Evolutionary conservation across 2,888 invertebrate species (phyloP), one percentile per base, ranked within the genome.

Genomic region (Platycheirus albimanus): DNA sequence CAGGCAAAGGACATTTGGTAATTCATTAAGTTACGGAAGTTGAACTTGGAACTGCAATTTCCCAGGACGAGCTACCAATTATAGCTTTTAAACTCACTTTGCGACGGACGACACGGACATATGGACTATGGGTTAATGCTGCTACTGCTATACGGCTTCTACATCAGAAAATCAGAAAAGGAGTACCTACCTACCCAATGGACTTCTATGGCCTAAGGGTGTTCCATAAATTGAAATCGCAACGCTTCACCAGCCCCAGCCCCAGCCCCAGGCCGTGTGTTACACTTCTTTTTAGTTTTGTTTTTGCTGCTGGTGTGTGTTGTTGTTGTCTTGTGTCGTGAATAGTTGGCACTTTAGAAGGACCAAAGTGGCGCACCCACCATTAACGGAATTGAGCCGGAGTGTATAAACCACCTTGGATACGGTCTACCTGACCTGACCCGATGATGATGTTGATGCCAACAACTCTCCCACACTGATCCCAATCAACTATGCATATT

Each of bases 1-100:
- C 61, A 61, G 30, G 75, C 75, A 84, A 85, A 87, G 88, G 84
- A 89, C 89, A 89, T 90, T 89, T 88, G 88, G 89, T 89, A 90
- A 90, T 90, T 90, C 90, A 90, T 90, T 90, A 90, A 90, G 89
- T 89, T 89, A 89, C 90, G 90, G 90, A 90, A 90, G 90, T 90
- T 90, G 89, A 90, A 90, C 90, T 90, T 90, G 90, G 90, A 90
- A 90, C 90, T 89, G 90, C 90, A 90, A 90, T 90, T 90, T 90
- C 90, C 90, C 90, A 90, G 89, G 90, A 90, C 89, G 90, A 90
- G 86, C 84, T 80, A 85, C 85, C 86, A 86, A 86, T 86, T 86
- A 86, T 84, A 85, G 85, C 85, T 85, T 86, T 86, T 86, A 85
- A 86, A 86, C 85, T 86, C 86, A 86, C 85, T 86, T 85, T 85